phyloP scores from a whole-genome alignment of 2,113 vertebrate genomes.

The Ptychochromis oligacanthus region DNA sequence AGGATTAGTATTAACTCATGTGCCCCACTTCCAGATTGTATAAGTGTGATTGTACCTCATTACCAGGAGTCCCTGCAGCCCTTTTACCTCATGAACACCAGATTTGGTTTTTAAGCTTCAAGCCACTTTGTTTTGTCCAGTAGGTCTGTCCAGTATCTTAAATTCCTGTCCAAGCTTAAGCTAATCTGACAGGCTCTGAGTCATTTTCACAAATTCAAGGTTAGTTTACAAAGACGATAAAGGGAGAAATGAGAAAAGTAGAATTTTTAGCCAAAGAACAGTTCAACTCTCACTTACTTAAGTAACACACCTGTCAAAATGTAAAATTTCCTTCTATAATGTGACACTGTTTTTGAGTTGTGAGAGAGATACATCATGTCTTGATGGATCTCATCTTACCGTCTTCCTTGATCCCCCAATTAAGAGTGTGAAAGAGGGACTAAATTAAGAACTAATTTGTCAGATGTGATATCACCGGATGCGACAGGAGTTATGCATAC shows the following conservation, averaged over 20 bases:
- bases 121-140: too few species aligned
- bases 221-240: not conserved
- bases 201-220: not conserved
- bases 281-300: not conserved
- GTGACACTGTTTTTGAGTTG: not conserved
- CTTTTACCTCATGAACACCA: not conserved
- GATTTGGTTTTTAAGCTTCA: not conserved
- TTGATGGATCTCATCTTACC: not conserved
- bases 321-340: not conserved
- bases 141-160: not conserved
- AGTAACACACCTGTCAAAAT: not conserved
- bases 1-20: not conserved
- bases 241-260: not conserved
- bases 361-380: not conserved
- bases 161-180: not conserved
- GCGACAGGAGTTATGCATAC: constrained; percentile 27
- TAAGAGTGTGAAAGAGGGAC: constrained; percentile 16
- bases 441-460: constrained; percentile 25
- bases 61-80: not conserved
- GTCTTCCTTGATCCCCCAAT: not conserved
- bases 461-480: constrained; percentile 25
- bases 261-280: not conserved
- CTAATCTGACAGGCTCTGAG: not conserved
- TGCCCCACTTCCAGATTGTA: not conserved
- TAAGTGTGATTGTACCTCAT: not conserved